A percentile compares a stretch with the other conserved stretches of the same genome.
Evolutionary conservation across 1,140 invertebrate genomes (phyloP).

Genomic region (Hydropsyche tenuis): DNA sequence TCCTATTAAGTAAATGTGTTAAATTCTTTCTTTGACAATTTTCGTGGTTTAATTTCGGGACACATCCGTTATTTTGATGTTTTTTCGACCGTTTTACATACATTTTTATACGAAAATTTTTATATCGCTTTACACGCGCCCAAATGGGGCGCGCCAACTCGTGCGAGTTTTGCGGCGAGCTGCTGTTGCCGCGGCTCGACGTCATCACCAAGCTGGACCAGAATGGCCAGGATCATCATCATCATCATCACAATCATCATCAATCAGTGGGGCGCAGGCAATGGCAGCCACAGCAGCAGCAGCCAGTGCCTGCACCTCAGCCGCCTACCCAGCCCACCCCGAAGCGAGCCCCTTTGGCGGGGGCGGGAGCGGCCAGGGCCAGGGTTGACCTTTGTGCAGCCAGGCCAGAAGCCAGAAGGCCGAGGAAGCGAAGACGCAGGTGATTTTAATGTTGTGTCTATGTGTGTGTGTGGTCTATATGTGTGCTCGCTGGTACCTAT

Average conservation of each 20-base stretch:
- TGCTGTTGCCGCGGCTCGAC: constrained; percentile 9
- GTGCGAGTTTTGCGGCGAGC: constrained; percentile 11
- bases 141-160: constrained; percentile 3
- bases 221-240: background rate
- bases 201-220: background rate
- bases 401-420: background rate
- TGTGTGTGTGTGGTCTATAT: too few relatives aligned
- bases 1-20: too few relatives aligned
- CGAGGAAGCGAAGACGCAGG: constrained; percentile 2
- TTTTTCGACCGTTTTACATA: too few relatives aligned
- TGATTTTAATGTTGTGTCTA: background rate
- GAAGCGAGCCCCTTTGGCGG: background rate
- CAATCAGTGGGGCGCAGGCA: too few relatives aligned
- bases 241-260: too few relatives aligned
- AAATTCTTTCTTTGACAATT: too few relatives aligned
- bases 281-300: background rate
- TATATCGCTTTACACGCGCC: too few relatives aligned
- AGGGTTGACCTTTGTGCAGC: background rate
- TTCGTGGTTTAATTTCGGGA: too few relatives aligned
- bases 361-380: background rate
- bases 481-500: too few relatives aligned
- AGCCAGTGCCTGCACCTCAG: background rate
- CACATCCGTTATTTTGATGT: too few relatives aligned
- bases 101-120: too few relatives aligned
- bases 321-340: background rate